Evolutionary conservation across 1,140 invertebrate species (phyloP).

Genomic region (Daktulosphaira vitifoliae): DNA sequence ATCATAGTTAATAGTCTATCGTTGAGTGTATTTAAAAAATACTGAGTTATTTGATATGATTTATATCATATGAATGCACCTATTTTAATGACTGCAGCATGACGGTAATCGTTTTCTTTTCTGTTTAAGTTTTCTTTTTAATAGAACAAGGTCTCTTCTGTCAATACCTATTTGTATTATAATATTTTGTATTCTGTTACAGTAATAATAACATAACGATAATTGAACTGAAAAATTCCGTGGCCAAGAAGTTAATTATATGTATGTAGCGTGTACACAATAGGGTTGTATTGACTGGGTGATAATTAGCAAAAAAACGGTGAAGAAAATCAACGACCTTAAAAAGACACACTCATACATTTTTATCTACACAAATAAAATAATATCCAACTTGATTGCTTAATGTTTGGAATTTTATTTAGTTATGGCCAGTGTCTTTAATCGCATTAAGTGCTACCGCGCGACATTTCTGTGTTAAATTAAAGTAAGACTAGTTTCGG

Average conservation of each 20-base stretch:
- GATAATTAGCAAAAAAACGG: constrained; percentile 4
- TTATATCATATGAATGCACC: too few species aligned
- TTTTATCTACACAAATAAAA: too few species aligned
- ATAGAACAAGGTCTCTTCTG: constrained; percentile 24
- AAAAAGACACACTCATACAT: background rate
- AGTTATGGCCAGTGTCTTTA: too few species aligned
- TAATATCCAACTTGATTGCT: background rate
- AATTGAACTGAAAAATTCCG: constrained; percentile 14
- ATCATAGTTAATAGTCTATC: too few species aligned
- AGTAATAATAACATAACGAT: background rate
- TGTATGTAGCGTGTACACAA: background rate
- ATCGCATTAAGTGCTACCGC: too few species aligned
- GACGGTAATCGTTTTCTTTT: too few species aligned
- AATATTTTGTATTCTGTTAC: background rate
- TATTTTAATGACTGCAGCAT: too few species aligned
- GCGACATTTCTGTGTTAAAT: too few species aligned
- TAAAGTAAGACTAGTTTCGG: too few species aligned
- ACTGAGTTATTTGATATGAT: too few species aligned
- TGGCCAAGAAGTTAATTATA: constrained; percentile 8
- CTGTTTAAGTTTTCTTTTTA: background rate
- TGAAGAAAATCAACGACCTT: constrained; percentile 11
- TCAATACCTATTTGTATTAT: background rate
- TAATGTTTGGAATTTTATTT: background rate
- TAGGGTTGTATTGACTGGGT: background rate
- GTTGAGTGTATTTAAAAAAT: too few species aligned